phyloP scores from a whole-genome alignment of 2,888 invertebrate species.

The Crocallis elinguaria region DNA sequence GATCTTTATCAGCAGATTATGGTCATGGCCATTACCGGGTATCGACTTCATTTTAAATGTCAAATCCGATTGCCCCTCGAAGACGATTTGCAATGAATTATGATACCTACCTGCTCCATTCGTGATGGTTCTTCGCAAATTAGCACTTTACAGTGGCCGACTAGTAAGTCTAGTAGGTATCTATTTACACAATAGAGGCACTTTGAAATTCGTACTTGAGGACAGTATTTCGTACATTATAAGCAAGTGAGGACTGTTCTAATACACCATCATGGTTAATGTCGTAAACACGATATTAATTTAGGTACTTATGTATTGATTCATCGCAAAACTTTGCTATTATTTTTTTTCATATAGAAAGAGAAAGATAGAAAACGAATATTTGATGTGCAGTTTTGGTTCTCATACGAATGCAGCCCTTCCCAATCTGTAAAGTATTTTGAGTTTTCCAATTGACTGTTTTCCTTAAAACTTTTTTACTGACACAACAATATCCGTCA shows the following conservation, averaged over 20 bases:
- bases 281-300: background rate
- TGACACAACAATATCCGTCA: too few relatives aligned
- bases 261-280: background rate
- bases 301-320: too few relatives aligned
- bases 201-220: constrained; percentile 2
- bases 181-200: background rate
- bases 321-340: too few relatives aligned
- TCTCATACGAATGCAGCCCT: too few relatives aligned
- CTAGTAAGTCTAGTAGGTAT: background rate
- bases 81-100: background rate
- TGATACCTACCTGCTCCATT: background rate
- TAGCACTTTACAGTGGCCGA: constrained; percentile 6
- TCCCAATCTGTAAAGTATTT: too few relatives aligned
- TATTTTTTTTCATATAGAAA: too few relatives aligned
- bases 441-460: too few relatives aligned
- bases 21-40: constrained; percentile 14
- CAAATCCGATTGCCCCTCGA: constrained; percentile 7
- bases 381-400: too few relatives aligned
- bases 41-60: constrained; percentile 19
- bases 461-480: too few relatives aligned
- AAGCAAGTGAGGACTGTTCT: background rate
- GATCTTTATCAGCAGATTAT: constrained; percentile 1
- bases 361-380: too few relatives aligned
- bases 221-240: background rate
- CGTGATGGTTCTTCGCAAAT: constrained; percentile 2